These are phyloP conservation scores for Asarcornis scutulata DNA, from an alignment of 2,113 vertebrate genomes.

Conservation along the genomic window DNA sequence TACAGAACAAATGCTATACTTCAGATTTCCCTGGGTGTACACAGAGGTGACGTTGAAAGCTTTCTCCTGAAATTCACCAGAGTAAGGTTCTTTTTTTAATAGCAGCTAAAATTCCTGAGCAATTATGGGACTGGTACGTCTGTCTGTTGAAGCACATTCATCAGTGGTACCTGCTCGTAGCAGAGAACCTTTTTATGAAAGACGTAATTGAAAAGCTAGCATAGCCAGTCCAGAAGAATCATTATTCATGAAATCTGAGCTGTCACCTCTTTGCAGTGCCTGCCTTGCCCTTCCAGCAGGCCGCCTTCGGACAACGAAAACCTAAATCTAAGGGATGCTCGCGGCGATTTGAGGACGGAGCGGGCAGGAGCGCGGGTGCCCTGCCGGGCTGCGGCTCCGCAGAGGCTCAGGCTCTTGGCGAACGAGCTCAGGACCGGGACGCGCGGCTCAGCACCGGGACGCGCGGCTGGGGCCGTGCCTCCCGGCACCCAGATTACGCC, in stretches of 20 bases:
- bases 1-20: neutral
- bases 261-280: no score
- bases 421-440: neutral
- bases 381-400: neutral
- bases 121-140: neutral
- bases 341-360: accelerated
- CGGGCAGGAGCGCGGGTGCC: neutral
- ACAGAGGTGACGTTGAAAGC: no score
- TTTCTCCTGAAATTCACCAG: neutral
- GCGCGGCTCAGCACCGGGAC: no score
- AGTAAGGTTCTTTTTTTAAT: neutral
- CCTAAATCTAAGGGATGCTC: accelerated
- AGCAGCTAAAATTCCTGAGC: neutral
- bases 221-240: no score
- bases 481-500: neutral
- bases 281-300: accelerated
- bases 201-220: no score
- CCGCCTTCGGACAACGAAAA: neutral
- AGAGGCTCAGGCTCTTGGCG: accelerated
- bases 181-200: no score
- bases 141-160: neutral
- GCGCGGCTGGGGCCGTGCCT: neutral
- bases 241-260: no score
- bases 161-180: no score
- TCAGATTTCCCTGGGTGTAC: neutral